phyloP scores from a whole-genome alignment of 2,113 vertebrate species.

The Entelurus aequoreus region DNA sequence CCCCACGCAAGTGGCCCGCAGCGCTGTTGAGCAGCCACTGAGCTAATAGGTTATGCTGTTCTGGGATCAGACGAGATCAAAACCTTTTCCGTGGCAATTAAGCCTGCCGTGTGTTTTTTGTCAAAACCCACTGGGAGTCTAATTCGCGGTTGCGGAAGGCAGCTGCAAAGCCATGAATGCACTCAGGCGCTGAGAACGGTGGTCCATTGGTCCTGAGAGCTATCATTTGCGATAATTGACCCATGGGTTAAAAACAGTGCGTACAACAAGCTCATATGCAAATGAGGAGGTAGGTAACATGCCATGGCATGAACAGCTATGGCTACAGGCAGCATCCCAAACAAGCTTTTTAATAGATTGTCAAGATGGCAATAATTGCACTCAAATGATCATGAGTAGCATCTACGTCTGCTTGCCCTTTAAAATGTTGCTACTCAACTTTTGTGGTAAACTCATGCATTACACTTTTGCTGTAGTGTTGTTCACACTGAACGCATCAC shows the following conservation, averaged over 20 bases:
- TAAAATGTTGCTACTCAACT: too few species aligned
- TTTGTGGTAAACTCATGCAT: too few species aligned
- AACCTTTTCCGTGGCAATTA: constrained; percentile 52
- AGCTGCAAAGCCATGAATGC: constrained; percentile 10
- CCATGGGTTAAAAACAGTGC: constrained; percentile 1
- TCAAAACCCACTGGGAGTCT: constrained; percentile 33
- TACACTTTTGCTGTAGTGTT: too few species aligned
- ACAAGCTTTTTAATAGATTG: too few species aligned
- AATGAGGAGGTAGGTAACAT: neutral
- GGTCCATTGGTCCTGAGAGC: constrained; percentile 22
- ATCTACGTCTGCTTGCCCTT: too few species aligned
- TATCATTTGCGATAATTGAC: constrained; percentile 26
- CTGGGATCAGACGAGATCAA: constrained; percentile 40
- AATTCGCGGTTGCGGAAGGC: constrained; percentile 16
- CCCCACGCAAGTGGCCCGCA: constrained; percentile 24
- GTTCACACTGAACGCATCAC: too few species aligned
- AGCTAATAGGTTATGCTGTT: constrained; percentile 54
- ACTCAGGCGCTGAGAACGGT: constrained; percentile 7
- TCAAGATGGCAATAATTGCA: too few species aligned
- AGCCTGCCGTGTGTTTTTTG: constrained; percentile 41
- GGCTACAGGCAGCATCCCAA: neutral
- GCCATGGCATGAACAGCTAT: neutral
- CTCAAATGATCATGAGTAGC: too few species aligned
- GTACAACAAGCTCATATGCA: neutral
- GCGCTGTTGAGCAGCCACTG: constrained; percentile 42